Conservation (phyloP, 1,140 invertebrate genomes). For the Chymomyza costata region DNA sequence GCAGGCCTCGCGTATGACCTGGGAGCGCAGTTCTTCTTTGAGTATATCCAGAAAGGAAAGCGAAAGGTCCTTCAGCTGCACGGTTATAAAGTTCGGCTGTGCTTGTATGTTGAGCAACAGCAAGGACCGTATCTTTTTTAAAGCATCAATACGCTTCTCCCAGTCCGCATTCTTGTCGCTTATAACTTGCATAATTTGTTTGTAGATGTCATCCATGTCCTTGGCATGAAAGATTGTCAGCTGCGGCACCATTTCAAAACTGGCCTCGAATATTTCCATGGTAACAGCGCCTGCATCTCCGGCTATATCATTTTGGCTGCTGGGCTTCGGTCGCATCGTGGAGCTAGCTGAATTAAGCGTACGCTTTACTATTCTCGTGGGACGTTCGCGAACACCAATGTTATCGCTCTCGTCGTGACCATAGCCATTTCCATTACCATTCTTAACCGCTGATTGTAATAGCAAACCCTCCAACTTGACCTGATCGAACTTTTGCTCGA, state of each 20-base stretch:
- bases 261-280: slow-evolving; percentile 89
- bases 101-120: slow-evolving; percentile 85
- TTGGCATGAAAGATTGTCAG: slow-evolving; percentile 88
- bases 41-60: slow-evolving; percentile 88
- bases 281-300: slow-evolving; percentile 89
- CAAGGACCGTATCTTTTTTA: slow-evolving; percentile 90
- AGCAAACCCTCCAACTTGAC: slow-evolving; percentile 86
- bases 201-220: slow-evolving; percentile 90
- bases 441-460: slow-evolving; percentile 80
- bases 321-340: slow-evolving; percentile 34
- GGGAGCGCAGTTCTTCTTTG: slow-evolving; percentile 89
- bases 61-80: slow-evolving; percentile 86
- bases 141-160: slow-evolving; percentile 93
- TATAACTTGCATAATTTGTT: slow-evolving; percentile 84
- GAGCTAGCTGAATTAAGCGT: slow-evolving; percentile 43
- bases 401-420: slow-evolving; percentile 65
- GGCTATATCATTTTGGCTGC: slow-evolving; percentile 23
- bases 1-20: slow-evolving; percentile 90
- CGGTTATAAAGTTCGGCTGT: slow-evolving; percentile 87
- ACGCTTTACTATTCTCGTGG: slow-evolving; percentile 68
- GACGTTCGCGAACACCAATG: slow-evolving; percentile 43
- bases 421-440: slow-evolving; percentile 32
- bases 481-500: slow-evolving; percentile 92
- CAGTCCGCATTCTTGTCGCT: slow-evolving; percentile 90
- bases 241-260: slow-evolving; percentile 89